A percentile compares a stretch with the other conserved stretches of the same genome.
Conservation (phyloP, 2,797 vertebrate genomes). For the Lindbergichthys nudifrons region DNA sequence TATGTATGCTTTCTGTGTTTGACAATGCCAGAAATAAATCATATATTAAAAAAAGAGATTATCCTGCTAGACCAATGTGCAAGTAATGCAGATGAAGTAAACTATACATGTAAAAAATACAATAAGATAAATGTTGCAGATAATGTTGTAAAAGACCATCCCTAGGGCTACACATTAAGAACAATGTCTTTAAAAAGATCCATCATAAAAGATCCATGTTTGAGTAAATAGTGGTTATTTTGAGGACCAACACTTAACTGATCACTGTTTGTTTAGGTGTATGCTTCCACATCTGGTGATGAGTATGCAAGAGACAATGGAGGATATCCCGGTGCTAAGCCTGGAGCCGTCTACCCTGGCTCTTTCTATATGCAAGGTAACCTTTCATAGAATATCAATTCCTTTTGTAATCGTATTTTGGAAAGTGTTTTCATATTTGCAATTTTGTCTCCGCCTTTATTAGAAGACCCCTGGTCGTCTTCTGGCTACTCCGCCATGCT, state of each 20-base stretch:
- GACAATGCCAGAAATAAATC: too few species aligned
- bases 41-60: too few species aligned
- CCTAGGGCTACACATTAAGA: background rate
- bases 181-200: background rate
- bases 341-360: conserved; percentile 91
- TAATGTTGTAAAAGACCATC: background rate
- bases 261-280: conserved; percentile 86
- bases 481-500: conserved; percentile 92
- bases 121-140: too few species aligned
- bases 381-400: conserved; percentile 20
- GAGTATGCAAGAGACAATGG: conserved; percentile 92
- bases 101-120: too few species aligned
- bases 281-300: conserved; percentile 94
- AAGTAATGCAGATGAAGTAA: too few species aligned
- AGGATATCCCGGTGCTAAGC: conserved; percentile 90
- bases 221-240: background rate
- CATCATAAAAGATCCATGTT: background rate
- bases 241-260: conserved; percentile 3
- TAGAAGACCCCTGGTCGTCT: conserved; percentile 95
- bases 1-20: too few species aligned
- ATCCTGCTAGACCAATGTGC: too few species aligned
- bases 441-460: conserved; percentile 36
- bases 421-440: conserved; percentile 31
- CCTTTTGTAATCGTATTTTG: conserved; percentile 2
- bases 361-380: conserved; percentile 97